Base-by-base conservation (phyloP, 2,888 invertebrate genomes). In the Scrobipalpa costella region DNA sequence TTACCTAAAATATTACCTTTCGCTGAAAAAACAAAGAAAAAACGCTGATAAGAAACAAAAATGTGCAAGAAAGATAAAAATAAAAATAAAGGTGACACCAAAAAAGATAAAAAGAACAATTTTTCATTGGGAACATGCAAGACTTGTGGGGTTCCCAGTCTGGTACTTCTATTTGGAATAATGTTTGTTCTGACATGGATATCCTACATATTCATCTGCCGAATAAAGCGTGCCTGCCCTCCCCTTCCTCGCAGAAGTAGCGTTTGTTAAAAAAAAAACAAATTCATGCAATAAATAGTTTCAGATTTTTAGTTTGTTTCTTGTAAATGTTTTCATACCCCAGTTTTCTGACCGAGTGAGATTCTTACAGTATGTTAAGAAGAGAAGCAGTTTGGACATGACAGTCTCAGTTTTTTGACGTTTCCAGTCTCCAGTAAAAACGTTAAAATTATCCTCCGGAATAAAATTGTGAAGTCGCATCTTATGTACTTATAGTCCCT, bases 21-120 rank as follows among this genome's bases (percentile, higher is more conserved):
- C n/a, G 5, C 27, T 15, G 44, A 44, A 44, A 44, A n/a, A n/a
- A 52, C 21, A 52, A 49, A 52, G 50, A 52, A 21, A 52, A 52
- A 21, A 27, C 21, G 27, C 21, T 11, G 13, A 11, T 49, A 9
- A 49, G 19, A 49, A 49, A 49, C 9, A 19, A 21, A 21, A 19
- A 49, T 17, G 15, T 9, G 7, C 7, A 7, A 49, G 17, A 7
- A 8, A 17, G 15, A 47, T 11, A 47, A 15, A n/a, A n/a, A 15
- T 15, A 47, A 49, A 11, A 3, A 40, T 2, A 40, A 40, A 40
- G 40, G 13, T 40, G 44, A 3, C 13, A 3, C n/a, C 6, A 0
- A 15, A 44, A 40, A 40, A 40, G 13, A 13, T 1, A 19, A 1
- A 2, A 17, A 49, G 1, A 15, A n/a, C 17, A 47, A 7, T 47